Conservation (phyloP, 2,797 vertebrate species). For the Helicolenus hilgendorfi region DNA sequence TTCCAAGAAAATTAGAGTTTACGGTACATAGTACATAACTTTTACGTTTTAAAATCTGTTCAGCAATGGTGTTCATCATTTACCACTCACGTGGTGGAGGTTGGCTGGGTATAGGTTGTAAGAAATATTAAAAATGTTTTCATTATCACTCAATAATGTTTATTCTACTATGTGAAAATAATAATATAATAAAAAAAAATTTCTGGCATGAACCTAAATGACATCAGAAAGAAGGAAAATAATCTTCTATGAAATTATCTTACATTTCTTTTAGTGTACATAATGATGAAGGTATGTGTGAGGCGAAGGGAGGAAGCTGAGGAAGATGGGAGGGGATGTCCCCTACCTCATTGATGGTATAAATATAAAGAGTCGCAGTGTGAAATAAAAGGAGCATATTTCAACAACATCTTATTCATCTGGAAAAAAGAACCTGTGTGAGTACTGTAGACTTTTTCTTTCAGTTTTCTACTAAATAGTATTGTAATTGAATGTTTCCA, state of each 20-base stretch:
- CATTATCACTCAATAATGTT: background rate
- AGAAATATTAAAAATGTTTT: background rate
- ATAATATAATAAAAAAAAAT: background rate
- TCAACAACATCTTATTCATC: background rate
- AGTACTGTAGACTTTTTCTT: constrained; percentile 23
- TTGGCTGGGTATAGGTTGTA: background rate
- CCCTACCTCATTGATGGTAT: constrained; percentile 49
- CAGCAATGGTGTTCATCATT: background rate
- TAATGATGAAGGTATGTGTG: background rate
- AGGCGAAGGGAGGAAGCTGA: constrained; percentile 21
- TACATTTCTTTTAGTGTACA: constrained; percentile 11
- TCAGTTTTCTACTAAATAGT: background rate
- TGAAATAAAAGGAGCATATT: constrained; percentile 9
- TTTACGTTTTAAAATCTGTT: background rate
- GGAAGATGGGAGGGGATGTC: constrained; percentile 36
- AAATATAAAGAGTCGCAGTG: constrained; percentile 45
- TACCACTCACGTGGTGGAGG: background rate
- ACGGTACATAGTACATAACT: background rate
- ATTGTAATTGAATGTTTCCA: background rate
- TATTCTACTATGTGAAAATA: background rate
- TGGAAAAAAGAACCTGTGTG: constrained; percentile 7
- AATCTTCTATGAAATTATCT: background rate
- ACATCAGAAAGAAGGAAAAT: background rate
- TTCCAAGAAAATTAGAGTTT: background rate
- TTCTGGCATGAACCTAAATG: background rate